These are phyloP conservation scores for Margaritifera margaritifera DNA, from an alignment of 2,888 invertebrate genomes.

Conservation along the genomic window DNA sequence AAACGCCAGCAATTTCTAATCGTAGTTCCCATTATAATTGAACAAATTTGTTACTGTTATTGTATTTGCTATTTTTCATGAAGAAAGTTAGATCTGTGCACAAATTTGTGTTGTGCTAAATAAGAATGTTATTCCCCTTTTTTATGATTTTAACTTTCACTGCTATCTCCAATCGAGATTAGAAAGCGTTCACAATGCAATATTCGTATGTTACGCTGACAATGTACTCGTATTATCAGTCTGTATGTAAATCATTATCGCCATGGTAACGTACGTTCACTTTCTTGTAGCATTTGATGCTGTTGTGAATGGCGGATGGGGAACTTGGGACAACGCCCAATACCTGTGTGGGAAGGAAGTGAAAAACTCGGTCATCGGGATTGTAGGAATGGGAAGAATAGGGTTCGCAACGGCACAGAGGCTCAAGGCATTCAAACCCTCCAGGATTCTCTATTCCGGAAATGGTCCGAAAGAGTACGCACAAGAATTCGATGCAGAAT, in stretches of 20 bases:
- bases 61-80: too few species aligned
- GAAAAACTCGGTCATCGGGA: constrained; percentile 81
- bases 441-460: constrained; percentile 83
- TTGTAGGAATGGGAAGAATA: constrained; percentile 72
- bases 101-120: too few species aligned
- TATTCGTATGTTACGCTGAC: too few species aligned
- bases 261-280: constrained; percentile 1
- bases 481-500: constrained; percentile 79
- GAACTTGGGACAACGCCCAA: constrained; percentile 80
- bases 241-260: neutral
- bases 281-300: constrained; percentile 19
- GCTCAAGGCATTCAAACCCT: constrained; percentile 83
- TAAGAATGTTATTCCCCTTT: too few species aligned
- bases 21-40: too few species aligned
- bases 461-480: constrained; percentile 77
- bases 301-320: constrained; percentile 84
- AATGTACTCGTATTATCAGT: too few species aligned
- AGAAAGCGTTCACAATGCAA: too few species aligned
- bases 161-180: too few species aligned
- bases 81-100: too few species aligned
- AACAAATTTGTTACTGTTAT: too few species aligned
- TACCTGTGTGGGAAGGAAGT: constrained; percentile 93
- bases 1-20: too few species aligned
- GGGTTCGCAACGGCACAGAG: constrained; percentile 83
- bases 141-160: too few species aligned